These are phyloP conservation scores for Rachycentron canadum DNA, from an alignment of 2,797 vertebrate genomes.

Conservation along the genomic window DNA sequence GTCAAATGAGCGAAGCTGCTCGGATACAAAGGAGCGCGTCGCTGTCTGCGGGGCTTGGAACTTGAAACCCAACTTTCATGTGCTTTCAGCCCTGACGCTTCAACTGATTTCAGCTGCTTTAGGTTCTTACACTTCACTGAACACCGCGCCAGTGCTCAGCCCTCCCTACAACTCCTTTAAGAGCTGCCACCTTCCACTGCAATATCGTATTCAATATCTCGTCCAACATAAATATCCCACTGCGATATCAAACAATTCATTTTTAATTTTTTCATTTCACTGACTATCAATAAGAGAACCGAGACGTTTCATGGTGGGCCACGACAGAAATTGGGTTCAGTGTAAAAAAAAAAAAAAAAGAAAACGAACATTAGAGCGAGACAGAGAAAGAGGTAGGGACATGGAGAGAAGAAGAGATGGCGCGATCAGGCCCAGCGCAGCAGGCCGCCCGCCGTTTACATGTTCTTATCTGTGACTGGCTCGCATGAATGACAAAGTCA, in stretches of 20 bases:
- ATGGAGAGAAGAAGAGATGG: no score
- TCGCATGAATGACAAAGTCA: not conserved
- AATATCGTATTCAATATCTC: no score
- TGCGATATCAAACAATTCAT: not conserved
- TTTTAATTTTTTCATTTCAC: not conserved
- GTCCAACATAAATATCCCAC: no score
- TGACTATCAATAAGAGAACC: not conserved
- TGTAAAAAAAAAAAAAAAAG: no score
- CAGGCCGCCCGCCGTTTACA: no score
- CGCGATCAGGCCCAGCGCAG: no score
- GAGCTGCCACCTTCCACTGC: not conserved
- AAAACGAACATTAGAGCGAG: no score
- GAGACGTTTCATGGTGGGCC: no score
- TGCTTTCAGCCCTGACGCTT: not conserved
- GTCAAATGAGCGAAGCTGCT: not conserved
- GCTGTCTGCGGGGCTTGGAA: not conserved
- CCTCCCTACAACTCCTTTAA: not conserved
- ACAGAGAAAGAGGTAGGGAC: no score
- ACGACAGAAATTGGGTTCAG: no score
- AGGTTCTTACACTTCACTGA: not conserved
- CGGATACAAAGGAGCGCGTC: not conserved
- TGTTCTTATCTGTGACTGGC: not conserved
- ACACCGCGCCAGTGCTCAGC: not conserved
- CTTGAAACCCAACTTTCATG: not conserved
- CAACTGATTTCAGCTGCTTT: conserved; percentile 2